phyloP scores from a whole-genome alignment of 2,888 invertebrate species.

The Rosalia funebris region DNA sequence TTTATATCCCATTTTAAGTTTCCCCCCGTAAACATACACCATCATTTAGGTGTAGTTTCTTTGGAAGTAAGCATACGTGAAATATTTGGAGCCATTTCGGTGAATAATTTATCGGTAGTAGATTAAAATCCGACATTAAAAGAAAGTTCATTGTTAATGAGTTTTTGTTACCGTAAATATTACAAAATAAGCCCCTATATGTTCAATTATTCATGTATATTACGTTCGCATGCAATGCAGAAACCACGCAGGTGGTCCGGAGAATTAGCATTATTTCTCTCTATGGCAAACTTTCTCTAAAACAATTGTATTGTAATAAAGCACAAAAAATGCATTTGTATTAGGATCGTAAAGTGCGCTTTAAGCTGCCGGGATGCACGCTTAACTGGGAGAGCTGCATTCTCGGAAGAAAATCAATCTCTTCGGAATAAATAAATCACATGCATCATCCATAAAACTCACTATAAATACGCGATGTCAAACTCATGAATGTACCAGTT shows the following conservation, averaged over 20 bases:
- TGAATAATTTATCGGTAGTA: slow-evolving; percentile 28
- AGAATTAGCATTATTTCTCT: slow-evolving; percentile 40
- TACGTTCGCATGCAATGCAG: slow-evolving; percentile 41
- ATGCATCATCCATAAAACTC: slow-evolving; percentile 40
- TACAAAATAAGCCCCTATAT: slow-evolving; percentile 42
- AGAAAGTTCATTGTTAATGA: slow-evolving; percentile 41
- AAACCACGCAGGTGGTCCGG: slow-evolving; percentile 43
- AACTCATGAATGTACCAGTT: slow-evolving; percentile 52
- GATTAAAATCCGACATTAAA: slow-evolving; percentile 38
- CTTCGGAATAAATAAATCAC: slow-evolving; percentile 36
- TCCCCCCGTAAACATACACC: no score
- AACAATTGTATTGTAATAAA: slow-evolving; percentile 40
- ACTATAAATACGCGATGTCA: slow-evolving; percentile 42
- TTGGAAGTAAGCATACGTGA: slow-evolving; percentile 4
- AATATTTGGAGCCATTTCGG: slow-evolving; percentile 17
- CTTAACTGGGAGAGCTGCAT: slow-evolving; percentile 22
- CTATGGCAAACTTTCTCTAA: slow-evolving; percentile 39
- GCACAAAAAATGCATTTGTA: slow-evolving; percentile 41
- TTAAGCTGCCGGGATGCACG: slow-evolving; percentile 32
- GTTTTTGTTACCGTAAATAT: slow-evolving; percentile 43
- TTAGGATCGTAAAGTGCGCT: slow-evolving; percentile 39
- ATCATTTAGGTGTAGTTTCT: neutral
- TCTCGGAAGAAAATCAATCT: slow-evolving; percentile 33
- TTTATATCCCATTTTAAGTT: no score
- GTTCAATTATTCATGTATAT: slow-evolving; percentile 44